Conservation (phyloP, 2,888 invertebrate species). For the Mythimna impura region DNA sequence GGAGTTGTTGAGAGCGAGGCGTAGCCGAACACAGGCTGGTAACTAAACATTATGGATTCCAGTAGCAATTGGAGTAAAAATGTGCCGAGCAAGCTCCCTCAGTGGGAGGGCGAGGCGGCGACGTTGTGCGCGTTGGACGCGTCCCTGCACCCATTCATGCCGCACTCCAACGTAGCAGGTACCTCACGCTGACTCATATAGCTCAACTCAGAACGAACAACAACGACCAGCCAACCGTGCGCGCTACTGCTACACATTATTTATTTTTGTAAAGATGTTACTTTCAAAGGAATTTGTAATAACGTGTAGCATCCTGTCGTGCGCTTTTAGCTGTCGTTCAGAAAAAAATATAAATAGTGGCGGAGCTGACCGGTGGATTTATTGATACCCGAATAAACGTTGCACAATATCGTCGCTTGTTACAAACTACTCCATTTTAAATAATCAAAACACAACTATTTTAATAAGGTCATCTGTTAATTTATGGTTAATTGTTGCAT, state of each 20-base stretch:
- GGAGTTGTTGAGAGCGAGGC: slow-evolving; percentile 41
- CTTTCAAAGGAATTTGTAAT: slow-evolving; percentile 2
- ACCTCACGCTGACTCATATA: slow-evolving; percentile 62
- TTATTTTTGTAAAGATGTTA: neutral
- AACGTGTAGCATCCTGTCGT: slow-evolving; percentile 35
- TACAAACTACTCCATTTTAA: slow-evolving; percentile 48
- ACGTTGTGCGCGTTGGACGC: slow-evolving; percentile 82
- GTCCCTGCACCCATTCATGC: slow-evolving; percentile 76
- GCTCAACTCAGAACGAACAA: slow-evolving; percentile 11
- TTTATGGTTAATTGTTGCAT: slow-evolving; percentile 59
- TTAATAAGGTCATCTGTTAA: slow-evolving; percentile 27
- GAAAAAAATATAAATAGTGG: slow-evolving; percentile 12
- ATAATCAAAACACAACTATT: slow-evolving; percentile 16
- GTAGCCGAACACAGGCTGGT: slow-evolving; percentile 63
- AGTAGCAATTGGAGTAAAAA: slow-evolving; percentile 88
- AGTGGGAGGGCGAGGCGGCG: slow-evolving; percentile 87
- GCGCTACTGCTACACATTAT: slow-evolving; percentile 33
- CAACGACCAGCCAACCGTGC: slow-evolving; percentile 14
- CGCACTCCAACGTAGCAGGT: slow-evolving; percentile 81
- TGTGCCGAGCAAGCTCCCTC: slow-evolving; percentile 82
- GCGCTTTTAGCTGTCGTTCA: slow-evolving; percentile 24
- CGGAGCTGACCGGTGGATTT: slow-evolving; percentile 37
- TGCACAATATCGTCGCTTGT: slow-evolving; percentile 67
- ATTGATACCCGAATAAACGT: slow-evolving; percentile 40
- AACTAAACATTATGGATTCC: slow-evolving; percentile 79